Base-by-base conservation (phyloP, 1,140 invertebrate species). In the Drosophila arizonae region DNA sequence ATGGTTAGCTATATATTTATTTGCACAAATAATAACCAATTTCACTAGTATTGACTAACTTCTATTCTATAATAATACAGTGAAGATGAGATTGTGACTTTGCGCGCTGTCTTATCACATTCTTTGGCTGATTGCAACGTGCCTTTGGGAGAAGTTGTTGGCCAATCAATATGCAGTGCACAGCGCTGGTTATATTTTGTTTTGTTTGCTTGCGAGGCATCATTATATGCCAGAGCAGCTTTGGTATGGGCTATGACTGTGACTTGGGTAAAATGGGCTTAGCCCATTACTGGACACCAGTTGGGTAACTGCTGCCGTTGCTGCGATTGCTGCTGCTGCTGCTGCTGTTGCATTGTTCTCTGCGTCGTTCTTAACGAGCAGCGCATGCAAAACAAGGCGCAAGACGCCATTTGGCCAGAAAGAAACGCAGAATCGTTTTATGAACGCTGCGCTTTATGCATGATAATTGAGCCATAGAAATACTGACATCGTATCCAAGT, bases 201-300 rank as follows among this genome's bases (percentile, higher is more conserved):
- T 77, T 45, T 51, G 63, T 77, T 76, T 67, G 68, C 61, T 65
- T 57, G 17, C 61, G 57, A 72, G 67, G 63, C 80, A 64, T 78
- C 76, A 76, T 82, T 82, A 82, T 76, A 79, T 84, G 65, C 64
- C 76, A 77, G 72, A 68, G 71, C 30, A 50, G 62, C 70, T 75
- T 82, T 57, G 79, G 70, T 45, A 21, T 51, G 63, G 36, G 6
- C 56, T 58, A 9, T 52, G 45, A 33, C 60, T 54, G 50, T 65
- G 50, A 58, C 69, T 72, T 67, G 67, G 69, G 66, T 58, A n/a
- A 62, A 55, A 77, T 79, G 81, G 75, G 82, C 81, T 86, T 65
- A 81, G 82, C 82, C 82, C 81, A 86, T 86, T 87, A 86, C 76
- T 87, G 81, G 82, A 72, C 82, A 87, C 72, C 82, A 81, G 72